phyloP scores from a whole-genome alignment of 2,888 invertebrate species.

The Hirtodrosophila alboralis region DNA sequence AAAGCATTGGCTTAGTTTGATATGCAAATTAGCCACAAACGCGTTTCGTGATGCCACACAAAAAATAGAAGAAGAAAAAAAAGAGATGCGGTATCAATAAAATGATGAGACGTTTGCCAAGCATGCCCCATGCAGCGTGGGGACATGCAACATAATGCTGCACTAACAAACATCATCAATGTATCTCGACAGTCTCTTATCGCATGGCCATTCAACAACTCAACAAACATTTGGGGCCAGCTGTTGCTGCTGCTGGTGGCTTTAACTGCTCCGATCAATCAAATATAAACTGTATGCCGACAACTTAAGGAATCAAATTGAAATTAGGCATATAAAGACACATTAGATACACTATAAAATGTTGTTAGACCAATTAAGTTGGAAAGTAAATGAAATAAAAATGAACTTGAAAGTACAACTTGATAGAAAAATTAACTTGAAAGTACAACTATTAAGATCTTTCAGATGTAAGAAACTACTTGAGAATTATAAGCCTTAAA shows the following conservation, averaged over 20 bases:
- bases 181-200: conserved; percentile 30
- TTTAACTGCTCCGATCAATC: conserved; percentile 51
- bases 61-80: conserved; percentile 28
- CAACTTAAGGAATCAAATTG: conserved; percentile 19
- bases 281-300: conserved; percentile 50
- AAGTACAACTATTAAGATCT: no score
- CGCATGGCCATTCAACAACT: conserved; percentile 50
- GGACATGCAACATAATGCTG: conserved; percentile 3
- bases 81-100: conserved; percentile 21
- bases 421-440: no score
- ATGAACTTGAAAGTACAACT: no score
- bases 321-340: conserved; percentile 10
- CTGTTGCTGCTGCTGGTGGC: conserved; percentile 27
- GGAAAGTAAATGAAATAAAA: no score
- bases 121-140: conserved; percentile 32
- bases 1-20: conserved; percentile 61
- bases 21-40: conserved; percentile 71
- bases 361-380: no score
- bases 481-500: no score
- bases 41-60: conserved; percentile 46
- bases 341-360: conserved; percentile 19
- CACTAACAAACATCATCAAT: conserved; percentile 11
- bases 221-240: conserved; percentile 43
- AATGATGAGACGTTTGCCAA: conserved; percentile 10
- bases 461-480: no score